Evolutionary conservation across 2,888 invertebrate species (phyloP).

Genomic region (Agriopis marginaria): DNA sequence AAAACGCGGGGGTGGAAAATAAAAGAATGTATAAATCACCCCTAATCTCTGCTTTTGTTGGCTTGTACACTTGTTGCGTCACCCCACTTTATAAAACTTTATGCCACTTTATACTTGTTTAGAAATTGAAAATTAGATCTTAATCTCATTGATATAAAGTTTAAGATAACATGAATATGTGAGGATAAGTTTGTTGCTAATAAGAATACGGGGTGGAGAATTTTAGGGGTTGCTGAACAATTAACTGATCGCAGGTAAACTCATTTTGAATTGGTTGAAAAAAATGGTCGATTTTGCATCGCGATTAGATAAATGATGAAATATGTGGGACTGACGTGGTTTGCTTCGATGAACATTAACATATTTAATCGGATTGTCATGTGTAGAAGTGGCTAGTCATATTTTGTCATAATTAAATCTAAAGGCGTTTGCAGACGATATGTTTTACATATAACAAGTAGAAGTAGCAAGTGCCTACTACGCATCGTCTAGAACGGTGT

Average conservation of each 20-base stretch:
- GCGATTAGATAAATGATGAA: constrained; percentile 44
- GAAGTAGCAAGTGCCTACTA: too few species aligned
- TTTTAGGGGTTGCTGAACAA: constrained; percentile 80
- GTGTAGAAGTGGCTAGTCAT: neutral
- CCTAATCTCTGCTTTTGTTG: constrained; percentile 81
- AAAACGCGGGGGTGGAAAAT: constrained; percentile 77
- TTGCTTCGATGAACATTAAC: constrained; percentile 1
- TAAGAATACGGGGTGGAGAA: constrained; percentile 69
- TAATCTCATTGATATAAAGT: constrained; percentile 37
- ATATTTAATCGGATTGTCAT: constrained; percentile 11
- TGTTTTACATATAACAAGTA: too few species aligned
- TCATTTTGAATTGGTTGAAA: constrained; percentile 67
- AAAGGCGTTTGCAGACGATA: too few species aligned
- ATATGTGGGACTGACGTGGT: constrained; percentile 9
- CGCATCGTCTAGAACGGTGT: too few species aligned
- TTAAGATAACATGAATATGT: neutral
- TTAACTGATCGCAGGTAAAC: constrained; percentile 80
- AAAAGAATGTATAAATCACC: constrained; percentile 83
- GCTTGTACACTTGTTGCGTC: constrained; percentile 80
- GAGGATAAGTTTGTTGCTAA: constrained; percentile 45
- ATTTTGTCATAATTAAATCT: neutral
- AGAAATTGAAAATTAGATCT: constrained; percentile 25
- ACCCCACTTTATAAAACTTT: constrained; percentile 63
- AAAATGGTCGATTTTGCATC: constrained; percentile 66
- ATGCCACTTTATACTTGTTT: constrained; percentile 37